Base-by-base conservation (phyloP, 1,140 invertebrate species). In the Drosophila nebulosa region DNA sequence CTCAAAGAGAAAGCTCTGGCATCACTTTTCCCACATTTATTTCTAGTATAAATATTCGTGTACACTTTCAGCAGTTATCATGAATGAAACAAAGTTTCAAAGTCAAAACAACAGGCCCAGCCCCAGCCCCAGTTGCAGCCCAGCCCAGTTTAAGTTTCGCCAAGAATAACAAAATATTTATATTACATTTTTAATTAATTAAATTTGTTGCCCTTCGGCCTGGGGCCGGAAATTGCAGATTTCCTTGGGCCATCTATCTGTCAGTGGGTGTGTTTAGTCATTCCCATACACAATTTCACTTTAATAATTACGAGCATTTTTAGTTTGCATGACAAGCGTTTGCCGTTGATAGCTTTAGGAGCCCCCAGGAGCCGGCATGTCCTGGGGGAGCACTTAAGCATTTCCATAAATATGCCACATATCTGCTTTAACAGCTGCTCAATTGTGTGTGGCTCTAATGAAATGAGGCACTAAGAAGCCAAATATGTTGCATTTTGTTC, bases 101-200 rank as follows among this genome's bases (percentile, higher is more conserved):
- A n/a, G n/a, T n/a, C n/a, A n/a, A n/a, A n/a, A n/a, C n/a, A n/a
- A n/a, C n/a, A n/a, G n/a, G n/a, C n/a, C n/a, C n/a, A n/a, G n/a
- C n/a, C n/a, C n/a, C n/a, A n/a, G n/a, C n/a, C n/a, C n/a, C n/a
- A n/a, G n/a, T n/a, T n/a, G n/a, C n/a, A n/a, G n/a, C n/a, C n/a
- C n/a, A n/a, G n/a, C n/a, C n/a, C n/a, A n/a, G n/a, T 46, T 46
- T 21, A 21, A 46, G 16, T 46, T 46, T 7, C 30, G 51, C 6
- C 51, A 16, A 24, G 12, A 53, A 30, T 9, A 53, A 53, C 51
- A 27, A 16, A 27, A 18, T 9, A 7, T n/a, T n/a, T 2, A 24
- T 22, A 51, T 22, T 7, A 18, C 46, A 24, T 16, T 55, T 55
- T 30, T 55, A 55, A 55, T 55, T 55, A 55, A 55, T 55, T 55